A percentile compares a stretch with the other conserved stretches of the same genome.
Conservation (phyloP, 1,140 invertebrate genomes). For the Glomeris maerens region DNA sequence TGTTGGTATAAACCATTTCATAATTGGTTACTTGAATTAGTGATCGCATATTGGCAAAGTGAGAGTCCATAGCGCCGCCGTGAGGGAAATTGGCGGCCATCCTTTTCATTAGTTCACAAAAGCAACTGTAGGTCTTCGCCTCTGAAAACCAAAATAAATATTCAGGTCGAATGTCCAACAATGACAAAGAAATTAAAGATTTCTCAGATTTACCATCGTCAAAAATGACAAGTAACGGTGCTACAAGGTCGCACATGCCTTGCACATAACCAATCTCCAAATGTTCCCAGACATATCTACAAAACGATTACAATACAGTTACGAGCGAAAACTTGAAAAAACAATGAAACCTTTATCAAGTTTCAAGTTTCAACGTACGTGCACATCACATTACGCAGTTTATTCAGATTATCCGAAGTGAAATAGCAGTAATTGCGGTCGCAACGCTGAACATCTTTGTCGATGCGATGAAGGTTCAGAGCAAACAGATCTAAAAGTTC, state of each 20-base stretch:
- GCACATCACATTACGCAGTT: constrained; percentile 90
- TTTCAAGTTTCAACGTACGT: constrained; percentile 46
- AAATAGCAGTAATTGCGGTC: constrained; percentile 90
- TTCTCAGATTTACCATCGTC: constrained; percentile 63
- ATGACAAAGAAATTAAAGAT: not conserved
- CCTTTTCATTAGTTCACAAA: constrained; percentile 74
- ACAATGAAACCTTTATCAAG: constrained; percentile 3
- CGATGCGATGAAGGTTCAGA: constrained; percentile 80
- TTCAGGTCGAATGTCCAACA: not conserved
- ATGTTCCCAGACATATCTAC: constrained; percentile 84
- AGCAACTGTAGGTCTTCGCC: constrained; percentile 78
- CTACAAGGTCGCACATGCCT: constrained; percentile 90
- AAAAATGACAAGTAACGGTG: constrained; percentile 79
- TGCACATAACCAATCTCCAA: constrained; percentile 78
- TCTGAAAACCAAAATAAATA: constrained; percentile 38
- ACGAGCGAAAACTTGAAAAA: not conserved
- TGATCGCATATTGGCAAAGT: constrained; percentile 86
- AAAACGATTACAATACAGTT: constrained; percentile 15
- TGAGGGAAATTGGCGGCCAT: constrained; percentile 86
- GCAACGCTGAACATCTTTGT: constrained; percentile 90
- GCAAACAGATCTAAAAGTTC: constrained; percentile 75
- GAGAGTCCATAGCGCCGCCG: constrained; percentile 82
- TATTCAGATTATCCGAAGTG: constrained; percentile 69
- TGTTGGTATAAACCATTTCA: not conserved
- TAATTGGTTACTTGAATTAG: constrained; percentile 35